Evolutionary conservation across 2,888 invertebrate genomes (phyloP).

Genomic region (Sinopyrophorus schimmeli): DNA sequence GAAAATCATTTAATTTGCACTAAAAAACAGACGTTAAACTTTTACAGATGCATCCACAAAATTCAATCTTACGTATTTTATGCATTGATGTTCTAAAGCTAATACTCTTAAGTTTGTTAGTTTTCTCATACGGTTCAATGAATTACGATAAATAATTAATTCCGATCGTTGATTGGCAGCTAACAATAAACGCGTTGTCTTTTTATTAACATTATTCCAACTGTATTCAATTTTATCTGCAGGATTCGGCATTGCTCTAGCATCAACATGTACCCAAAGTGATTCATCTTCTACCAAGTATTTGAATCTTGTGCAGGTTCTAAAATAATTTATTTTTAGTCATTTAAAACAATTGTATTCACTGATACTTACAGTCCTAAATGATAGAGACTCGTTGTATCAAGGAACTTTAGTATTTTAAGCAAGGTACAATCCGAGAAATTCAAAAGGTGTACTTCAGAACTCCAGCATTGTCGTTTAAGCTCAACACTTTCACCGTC

Average conservation of each 20-base stretch:
- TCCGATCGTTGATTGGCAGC: conserved; percentile 22
- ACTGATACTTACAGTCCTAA: conserved; percentile 43
- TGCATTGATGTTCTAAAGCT: conserved; percentile 48
- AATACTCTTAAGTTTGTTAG: conserved; percentile 44
- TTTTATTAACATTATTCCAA: conserved; percentile 41
- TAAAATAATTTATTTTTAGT: conserved; percentile 28
- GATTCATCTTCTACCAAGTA: conserved; percentile 43
- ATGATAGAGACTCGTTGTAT: conserved; percentile 45
- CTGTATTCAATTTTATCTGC: conserved; percentile 44
- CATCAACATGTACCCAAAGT: conserved; percentile 48
- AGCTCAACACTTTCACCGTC: conserved; percentile 2
- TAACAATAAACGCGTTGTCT: conserved; percentile 35
- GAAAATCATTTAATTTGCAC: conserved; percentile 68
- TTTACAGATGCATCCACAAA: neutral
- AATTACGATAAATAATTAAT: conserved; percentile 20
- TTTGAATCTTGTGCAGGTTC: conserved; percentile 43
- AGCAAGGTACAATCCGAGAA: conserved; percentile 47
- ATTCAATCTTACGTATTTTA: conserved; percentile 40
- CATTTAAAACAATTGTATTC: neutral
- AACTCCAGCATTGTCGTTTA: neutral
- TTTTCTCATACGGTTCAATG: conserved; percentile 13
- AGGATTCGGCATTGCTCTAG: conserved; percentile 41
- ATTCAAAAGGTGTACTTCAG: conserved; percentile 20
- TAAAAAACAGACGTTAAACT: conserved; percentile 48
- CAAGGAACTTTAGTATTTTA: conserved; percentile 45